Evolutionary conservation across 2,888 invertebrate genomes (phyloP).

Genomic region (Petrophora chlorosata): DNA sequence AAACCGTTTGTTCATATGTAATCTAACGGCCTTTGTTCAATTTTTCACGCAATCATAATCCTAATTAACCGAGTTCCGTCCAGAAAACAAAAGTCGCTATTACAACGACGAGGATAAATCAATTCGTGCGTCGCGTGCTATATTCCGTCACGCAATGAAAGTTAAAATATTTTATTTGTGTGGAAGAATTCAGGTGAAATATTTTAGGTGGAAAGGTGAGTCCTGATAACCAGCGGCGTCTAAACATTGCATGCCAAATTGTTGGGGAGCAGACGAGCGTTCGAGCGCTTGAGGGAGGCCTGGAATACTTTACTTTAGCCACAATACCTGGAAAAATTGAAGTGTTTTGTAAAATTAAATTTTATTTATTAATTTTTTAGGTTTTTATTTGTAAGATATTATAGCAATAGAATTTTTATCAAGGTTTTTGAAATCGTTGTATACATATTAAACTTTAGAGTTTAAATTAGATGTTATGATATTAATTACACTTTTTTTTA

Average conservation of each 20-base stretch:
- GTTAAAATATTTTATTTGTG: slow-evolving; percentile 50
- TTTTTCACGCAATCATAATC: slow-evolving; percentile 46
- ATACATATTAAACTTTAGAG: no score
- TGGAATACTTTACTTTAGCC: no score
- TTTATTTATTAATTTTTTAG: no score
- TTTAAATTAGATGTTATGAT: no score
- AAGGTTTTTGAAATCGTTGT: no score
- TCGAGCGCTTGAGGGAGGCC: no score
- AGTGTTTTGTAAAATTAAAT: no score
- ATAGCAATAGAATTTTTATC: no score
- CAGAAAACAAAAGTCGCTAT: slow-evolving; percentile 49
- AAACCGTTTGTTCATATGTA: slow-evolving; percentile 7
- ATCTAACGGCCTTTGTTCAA: slow-evolving; percentile 15
- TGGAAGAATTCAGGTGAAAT: slow-evolving; percentile 53
- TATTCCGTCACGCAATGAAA: slow-evolving; percentile 66
- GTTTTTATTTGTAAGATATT: no score
- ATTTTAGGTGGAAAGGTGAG: slow-evolving; percentile 45
- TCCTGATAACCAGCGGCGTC: slow-evolving; percentile 36
- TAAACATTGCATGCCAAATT: slow-evolving; percentile 22
- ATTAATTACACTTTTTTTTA: no score
- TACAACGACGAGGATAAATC: slow-evolving; percentile 58
- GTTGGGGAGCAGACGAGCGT: slow-evolving; percentile 15
- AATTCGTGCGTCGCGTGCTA: slow-evolving; percentile 64
- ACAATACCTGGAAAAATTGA: no score
- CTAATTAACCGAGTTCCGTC: slow-evolving; percentile 52